Evolutionary conservation across 2,888 invertebrate species (phyloP).

Genomic region (Cybosia mesomella): DNA sequence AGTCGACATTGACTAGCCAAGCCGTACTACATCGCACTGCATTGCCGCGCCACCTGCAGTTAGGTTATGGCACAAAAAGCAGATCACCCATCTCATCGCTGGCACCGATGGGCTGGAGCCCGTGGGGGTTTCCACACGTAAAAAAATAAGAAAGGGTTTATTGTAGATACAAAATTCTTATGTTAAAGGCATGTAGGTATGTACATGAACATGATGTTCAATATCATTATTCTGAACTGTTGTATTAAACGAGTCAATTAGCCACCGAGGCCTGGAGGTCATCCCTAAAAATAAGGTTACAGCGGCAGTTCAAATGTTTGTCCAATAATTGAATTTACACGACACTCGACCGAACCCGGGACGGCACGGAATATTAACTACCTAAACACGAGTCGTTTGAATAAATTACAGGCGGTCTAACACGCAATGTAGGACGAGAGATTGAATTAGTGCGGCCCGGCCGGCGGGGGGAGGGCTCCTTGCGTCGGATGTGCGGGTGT

Average conservation of each 20-base stretch:
- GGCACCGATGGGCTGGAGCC: no score
- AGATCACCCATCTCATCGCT: no score
- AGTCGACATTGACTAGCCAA: no score
- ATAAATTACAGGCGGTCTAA: constrained; percentile 27
- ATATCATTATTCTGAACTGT: neutral
- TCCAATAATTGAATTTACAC: constrained; percentile 29
- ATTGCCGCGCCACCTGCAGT: no score
- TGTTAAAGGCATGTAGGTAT: neutral
- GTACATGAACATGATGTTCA: neutral
- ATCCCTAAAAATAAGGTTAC: neutral
- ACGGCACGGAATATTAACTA: constrained; percentile 20
- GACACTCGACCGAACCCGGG: neutral
- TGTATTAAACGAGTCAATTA: neutral
- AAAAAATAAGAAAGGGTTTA: no score
- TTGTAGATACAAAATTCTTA: neutral
- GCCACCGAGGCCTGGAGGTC: neutral
- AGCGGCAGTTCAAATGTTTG: constrained; percentile 8
- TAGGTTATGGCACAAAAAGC: no score
- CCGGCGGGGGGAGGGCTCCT: no score
- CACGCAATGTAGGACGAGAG: constrained; percentile 22
- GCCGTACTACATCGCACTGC: no score
- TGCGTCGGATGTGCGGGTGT: no score
- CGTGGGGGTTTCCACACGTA: no score
- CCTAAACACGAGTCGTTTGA: constrained; percentile 27
- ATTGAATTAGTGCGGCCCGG: constrained; percentile 30